A percentile compares a stretch with the other conserved stretches of the same genome.
Evolutionary conservation across 2,113 vertebrate species (phyloP).

Genomic region (Labeo catla): DNA sequence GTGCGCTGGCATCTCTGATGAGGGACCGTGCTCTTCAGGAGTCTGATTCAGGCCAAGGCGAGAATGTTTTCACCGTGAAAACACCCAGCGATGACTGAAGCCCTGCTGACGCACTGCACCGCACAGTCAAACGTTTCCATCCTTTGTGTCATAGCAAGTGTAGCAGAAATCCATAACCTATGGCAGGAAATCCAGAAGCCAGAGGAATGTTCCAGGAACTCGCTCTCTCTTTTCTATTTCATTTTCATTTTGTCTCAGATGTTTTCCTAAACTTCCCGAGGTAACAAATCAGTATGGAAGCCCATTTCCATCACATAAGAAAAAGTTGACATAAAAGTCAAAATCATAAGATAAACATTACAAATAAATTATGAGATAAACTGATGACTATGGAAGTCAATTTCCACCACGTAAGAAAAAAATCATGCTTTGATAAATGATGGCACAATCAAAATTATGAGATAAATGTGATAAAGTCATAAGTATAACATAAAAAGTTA

Average conservation of each 20-base stretch:
- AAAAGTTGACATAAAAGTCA: too few relatives aligned
- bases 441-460: background rate
- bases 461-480: too few relatives aligned
- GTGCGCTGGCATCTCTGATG: conserved; percentile 49
- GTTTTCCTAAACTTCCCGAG: background rate
- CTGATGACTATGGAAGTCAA: too few relatives aligned
- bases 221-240: too few relatives aligned
- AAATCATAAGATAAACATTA: too few relatives aligned
- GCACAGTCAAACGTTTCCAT: background rate
- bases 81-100: conserved; percentile 2
- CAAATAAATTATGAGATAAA: too few relatives aligned
- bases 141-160: background rate
- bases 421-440: background rate
- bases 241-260: background rate
- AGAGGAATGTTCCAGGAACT: background rate
- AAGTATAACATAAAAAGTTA: too few relatives aligned
- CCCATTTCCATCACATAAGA: background rate
- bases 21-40: conserved; percentile 16
- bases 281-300: background rate
- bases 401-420: background rate
- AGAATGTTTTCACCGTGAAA: conserved; percentile 4
- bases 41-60: conserved; percentile 25
- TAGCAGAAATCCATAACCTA: background rate
- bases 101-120: conserved; percentile 1
- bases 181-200: background rate